Percentiles rank a stretch among this genome's conserved stretches.
phyloP scores from a whole-genome alignment of 2,797 vertebrate species.

The Tenualosa thibaudeaui region DNA sequence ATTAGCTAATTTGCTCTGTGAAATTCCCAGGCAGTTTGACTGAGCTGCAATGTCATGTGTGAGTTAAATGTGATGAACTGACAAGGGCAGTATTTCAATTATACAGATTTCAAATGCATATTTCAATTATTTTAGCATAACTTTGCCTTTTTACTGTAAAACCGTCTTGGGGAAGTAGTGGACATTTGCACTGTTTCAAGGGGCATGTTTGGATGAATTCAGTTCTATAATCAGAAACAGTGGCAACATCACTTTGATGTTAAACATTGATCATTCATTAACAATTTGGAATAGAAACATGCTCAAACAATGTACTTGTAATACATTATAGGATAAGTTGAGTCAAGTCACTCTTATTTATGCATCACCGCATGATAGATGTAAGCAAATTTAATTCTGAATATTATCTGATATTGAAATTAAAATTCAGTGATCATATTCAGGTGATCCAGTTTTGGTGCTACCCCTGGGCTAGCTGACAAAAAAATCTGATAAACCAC shows the following conservation, averaged over 20 bases:
- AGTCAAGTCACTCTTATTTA: too few relatives aligned
- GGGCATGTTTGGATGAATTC: neutral
- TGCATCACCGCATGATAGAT: too few relatives aligned
- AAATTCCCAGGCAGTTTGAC: constrained; percentile 48
- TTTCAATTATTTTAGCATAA: constrained; percentile 16
- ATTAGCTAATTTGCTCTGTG: constrained; percentile 54
- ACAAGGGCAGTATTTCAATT: constrained; percentile 24
- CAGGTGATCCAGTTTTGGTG: neutral
- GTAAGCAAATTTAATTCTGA: neutral
- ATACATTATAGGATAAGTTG: neutral
- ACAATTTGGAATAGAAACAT: neutral
- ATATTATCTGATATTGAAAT: neutral
- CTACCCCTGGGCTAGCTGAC: neutral
- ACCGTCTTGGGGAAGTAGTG: neutral
- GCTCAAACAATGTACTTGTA: neutral
- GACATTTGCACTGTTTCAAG: neutral
- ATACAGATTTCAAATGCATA: neutral
- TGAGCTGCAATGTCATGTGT: constrained; percentile 38
- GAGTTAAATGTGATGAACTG: constrained; percentile 35
- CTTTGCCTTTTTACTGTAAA: neutral
- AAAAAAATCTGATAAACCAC: too few relatives aligned
- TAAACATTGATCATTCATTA: neutral
- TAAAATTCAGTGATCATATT: neutral
- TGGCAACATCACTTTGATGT: neutral
- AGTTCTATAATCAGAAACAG: neutral